Evolutionary conservation across 1,140 invertebrate genomes (phyloP).

Genomic region (Nasonia vitripennis): DNA sequence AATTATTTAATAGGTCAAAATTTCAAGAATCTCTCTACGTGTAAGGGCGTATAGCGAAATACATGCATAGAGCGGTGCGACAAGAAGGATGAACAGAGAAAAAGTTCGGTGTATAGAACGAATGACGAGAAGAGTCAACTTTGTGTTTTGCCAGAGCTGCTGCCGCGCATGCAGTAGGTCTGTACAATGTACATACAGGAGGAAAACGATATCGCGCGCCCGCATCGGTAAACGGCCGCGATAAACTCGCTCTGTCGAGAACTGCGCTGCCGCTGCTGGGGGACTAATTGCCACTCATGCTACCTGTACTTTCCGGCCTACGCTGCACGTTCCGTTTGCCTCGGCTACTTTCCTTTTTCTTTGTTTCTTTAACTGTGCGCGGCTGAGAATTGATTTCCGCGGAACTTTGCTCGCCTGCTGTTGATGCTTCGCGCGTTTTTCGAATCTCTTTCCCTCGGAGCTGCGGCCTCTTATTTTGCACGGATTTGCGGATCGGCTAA

Average conservation of each 20-base stretch:
- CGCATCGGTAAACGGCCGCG: conserved; percentile 22
- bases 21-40: not conserved
- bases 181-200: not conserved
- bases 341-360: conserved; percentile 11
- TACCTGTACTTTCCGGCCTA: conserved; percentile 30
- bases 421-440: not conserved
- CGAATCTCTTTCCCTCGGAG: not conserved
- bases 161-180: too few relatives aligned
- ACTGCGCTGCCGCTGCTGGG: not conserved
- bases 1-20: conserved; percentile 13
- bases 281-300: conserved; percentile 47
- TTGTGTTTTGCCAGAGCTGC: too few relatives aligned
- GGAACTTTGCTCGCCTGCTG: conserved; percentile 26
- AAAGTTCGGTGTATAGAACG: too few relatives aligned
- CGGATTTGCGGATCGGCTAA: conserved; percentile 22
- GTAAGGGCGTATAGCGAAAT: too few relatives aligned
- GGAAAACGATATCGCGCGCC: conserved; percentile 18
- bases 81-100: too few relatives aligned
- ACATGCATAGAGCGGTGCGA: too few relatives aligned
- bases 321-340: conserved; percentile 6
- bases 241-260: conserved; percentile 24
- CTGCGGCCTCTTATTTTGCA: not conserved
- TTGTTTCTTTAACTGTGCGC: conserved; percentile 22
- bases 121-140: too few relatives aligned
- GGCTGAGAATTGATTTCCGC: conserved; percentile 40